phyloP scores from a whole-genome alignment of 2,888 invertebrate species.

The Archaeoteleia sp. region DNA sequence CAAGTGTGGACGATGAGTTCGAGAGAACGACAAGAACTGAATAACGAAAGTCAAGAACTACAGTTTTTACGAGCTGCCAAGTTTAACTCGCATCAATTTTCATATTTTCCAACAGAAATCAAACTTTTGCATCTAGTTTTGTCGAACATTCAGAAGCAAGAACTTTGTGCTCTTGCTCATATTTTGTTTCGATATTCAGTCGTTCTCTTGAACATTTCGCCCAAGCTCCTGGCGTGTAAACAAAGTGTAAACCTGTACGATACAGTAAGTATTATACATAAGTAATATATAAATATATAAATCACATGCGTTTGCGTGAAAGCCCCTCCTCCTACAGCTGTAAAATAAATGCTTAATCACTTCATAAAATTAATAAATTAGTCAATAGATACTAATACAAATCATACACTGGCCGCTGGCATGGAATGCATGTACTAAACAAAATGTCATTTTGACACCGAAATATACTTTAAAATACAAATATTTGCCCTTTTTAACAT shows the following conservation, averaged over 20 bases:
- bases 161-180: no score
- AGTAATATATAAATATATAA: slow-evolving; percentile 61
- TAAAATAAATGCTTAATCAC: slow-evolving; percentile 70
- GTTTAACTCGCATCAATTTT: no score
- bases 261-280: slow-evolving; percentile 56
- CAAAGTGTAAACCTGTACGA: slow-evolving; percentile 59
- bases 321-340: slow-evolving; percentile 73
- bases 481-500: not conserved
- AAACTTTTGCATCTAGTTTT: no score
- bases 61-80: no score
- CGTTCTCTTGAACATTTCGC: slow-evolving; percentile 37
- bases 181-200: no score
- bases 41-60: no score
- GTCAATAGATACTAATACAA: slow-evolving; percentile 64
- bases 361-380: slow-evolving; percentile 70
- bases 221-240: slow-evolving; percentile 47
- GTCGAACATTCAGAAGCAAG: no score
- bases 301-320: slow-evolving; percentile 69
- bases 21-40: slow-evolving; percentile 20
- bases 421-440: slow-evolving; percentile 41
- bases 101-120: no score
- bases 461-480: not conserved
- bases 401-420: slow-evolving; percentile 57
- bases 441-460: slow-evolving; percentile 1
- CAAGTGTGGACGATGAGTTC: slow-evolving; percentile 38